Conservation (phyloP, 1,140 invertebrate genomes). For the Eueides isabella region DNA sequence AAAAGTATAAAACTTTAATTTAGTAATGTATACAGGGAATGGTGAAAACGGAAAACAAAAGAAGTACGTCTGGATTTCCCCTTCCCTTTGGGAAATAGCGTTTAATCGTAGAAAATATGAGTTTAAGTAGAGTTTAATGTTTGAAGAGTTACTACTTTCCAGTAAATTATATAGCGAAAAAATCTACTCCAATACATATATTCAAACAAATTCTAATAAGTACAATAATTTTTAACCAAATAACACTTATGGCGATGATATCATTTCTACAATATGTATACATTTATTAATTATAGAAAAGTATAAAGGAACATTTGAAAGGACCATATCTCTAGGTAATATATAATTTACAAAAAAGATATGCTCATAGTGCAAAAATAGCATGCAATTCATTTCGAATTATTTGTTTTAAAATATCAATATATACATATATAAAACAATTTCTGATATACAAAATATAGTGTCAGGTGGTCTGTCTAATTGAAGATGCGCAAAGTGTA, state of each 20-base stretch:
- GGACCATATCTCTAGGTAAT: no score
- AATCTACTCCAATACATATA: no score
- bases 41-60: neutral
- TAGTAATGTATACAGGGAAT: neutral
- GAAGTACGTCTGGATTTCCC: slow-evolving; percentile 5
- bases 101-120: neutral
- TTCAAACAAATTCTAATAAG: no score
- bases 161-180: neutral
- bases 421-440: slow-evolving; percentile 9
- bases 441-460: slow-evolving; percentile 14
- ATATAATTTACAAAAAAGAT: no score
- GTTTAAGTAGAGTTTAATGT: neutral
- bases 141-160: no score
- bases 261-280: no score
- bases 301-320: no score
- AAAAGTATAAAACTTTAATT: slow-evolving; percentile 3
- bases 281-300: no score
- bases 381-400: neutral
- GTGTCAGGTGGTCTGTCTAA: slow-evolving; percentile 14
- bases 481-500: slow-evolving; percentile 21
- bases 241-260: no score
- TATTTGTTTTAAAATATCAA: slow-evolving; percentile 15
- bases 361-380: no score
- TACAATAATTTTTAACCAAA: no score
- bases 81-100: neutral